Evolutionary conservation across 2,797 vertebrate genomes (phyloP).

Genomic region (Sylvia borin): DNA sequence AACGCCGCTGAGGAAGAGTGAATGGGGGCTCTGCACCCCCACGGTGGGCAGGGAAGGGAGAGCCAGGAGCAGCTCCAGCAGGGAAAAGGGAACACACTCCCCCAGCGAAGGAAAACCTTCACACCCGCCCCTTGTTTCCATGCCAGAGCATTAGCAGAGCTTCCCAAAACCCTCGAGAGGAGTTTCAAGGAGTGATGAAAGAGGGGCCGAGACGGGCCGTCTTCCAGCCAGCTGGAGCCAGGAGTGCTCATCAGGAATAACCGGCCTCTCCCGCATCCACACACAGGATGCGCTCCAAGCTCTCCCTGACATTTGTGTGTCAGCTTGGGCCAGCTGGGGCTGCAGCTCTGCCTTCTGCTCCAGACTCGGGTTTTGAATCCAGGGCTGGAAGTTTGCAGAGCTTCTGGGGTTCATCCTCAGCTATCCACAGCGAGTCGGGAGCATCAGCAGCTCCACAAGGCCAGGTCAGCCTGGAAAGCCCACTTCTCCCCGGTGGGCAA

Average conservation of each 20-base stretch:
- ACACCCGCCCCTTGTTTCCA: neutral
- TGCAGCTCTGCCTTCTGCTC: neutral
- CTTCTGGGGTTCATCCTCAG: accelerated
- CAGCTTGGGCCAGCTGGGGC: neutral
- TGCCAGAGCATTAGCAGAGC: neutral
- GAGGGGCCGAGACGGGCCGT: neutral
- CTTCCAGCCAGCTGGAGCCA: slow-evolving; percentile 3
- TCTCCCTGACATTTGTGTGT: neutral
- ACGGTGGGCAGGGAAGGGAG: neutral
- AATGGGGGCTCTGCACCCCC: neutral
- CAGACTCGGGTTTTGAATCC: neutral
- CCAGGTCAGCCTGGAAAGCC: neutral
- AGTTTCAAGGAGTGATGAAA: neutral
- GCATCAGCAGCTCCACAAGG: neutral
- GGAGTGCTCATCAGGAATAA: neutral
- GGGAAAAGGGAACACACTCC: neutral
- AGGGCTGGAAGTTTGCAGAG: neutral
- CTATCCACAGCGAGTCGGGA: accelerated
- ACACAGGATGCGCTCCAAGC: too few relatives aligned
- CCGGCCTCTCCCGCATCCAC: neutral
- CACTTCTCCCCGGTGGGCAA: neutral
- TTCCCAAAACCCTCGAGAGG: neutral
- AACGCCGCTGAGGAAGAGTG: accelerated
- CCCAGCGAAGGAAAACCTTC: neutral
- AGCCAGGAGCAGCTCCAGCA: accelerated